Evolutionary conservation across 2,888 invertebrate genomes (phyloP).

Genomic region (Chirona hameri): DNA sequence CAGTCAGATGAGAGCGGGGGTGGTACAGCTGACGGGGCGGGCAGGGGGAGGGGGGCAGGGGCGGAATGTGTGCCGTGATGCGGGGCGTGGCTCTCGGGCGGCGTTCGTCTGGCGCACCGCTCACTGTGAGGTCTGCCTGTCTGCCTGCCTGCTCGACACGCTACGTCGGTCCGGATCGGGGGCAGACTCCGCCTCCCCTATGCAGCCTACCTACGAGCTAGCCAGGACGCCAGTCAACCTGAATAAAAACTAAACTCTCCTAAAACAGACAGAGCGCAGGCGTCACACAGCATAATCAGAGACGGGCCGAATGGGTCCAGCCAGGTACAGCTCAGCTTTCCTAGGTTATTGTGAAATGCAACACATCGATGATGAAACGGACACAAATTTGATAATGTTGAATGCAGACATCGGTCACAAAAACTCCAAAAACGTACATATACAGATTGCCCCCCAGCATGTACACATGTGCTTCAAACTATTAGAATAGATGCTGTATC

Average conservation of each 20-base stretch:
- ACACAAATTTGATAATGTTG: no score
- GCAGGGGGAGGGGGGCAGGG: not conserved
- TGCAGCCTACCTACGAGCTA: not conserved
- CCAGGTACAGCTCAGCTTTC: no score
- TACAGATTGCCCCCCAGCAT: no score
- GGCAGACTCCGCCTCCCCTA: not conserved
- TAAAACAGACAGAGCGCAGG: slow-evolving; percentile 8
- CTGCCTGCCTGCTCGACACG: not conserved
- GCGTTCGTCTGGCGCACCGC: not conserved
- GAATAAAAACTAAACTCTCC: not conserved
- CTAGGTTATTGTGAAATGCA: no score
- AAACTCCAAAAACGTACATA: no score
- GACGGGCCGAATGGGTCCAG: not conserved
- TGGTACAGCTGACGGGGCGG: not conserved
- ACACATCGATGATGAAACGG: no score
- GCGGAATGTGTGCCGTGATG: slow-evolving; percentile 5
- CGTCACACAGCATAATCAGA: not conserved
- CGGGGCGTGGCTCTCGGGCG: not conserved
- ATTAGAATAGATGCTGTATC: not conserved
- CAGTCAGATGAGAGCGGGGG: not conserved
- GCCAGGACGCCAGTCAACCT: not conserved
- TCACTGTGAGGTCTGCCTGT: not conserved
- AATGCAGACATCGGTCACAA: no score
- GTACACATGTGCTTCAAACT: no score
- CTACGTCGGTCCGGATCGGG: not conserved